phyloP scores from a whole-genome alignment of 2,888 invertebrate genomes.

The Drosophila helvetica region DNA sequence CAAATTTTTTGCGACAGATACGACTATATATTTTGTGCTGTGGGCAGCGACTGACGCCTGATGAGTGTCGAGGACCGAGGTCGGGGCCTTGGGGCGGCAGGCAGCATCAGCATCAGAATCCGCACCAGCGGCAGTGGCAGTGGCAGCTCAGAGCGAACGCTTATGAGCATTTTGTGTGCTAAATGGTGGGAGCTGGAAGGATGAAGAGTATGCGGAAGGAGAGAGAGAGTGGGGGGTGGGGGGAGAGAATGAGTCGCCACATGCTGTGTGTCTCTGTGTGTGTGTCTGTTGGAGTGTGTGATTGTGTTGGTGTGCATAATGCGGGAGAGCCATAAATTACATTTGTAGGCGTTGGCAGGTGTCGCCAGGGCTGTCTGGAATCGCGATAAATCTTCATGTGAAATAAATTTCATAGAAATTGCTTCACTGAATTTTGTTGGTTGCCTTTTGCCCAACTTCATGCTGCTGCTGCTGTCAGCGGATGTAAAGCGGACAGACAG shows the following conservation, averaged over 20 bases:
- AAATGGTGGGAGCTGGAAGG: constrained; percentile 44
- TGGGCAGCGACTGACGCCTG: constrained; percentile 54
- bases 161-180: constrained; percentile 71
- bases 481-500: constrained; percentile 69
- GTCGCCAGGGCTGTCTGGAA: constrained; percentile 84
- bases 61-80: constrained; percentile 27
- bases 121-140: constrained; percentile 4
- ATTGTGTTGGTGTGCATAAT: constrained; percentile 73
- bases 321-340: constrained; percentile 84
- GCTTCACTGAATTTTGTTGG: constrained; percentile 82
- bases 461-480: constrained; percentile 50
- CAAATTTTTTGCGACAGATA: constrained; percentile 68
- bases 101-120: neutral
- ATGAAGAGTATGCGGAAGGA: neutral
- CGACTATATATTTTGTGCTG: constrained; percentile 64
- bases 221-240: constrained; percentile 20
- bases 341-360: constrained; percentile 85
- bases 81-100: constrained; percentile 3
- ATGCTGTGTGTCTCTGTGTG: constrained; percentile 60
- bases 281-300: constrained; percentile 57
- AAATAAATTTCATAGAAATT: constrained; percentile 84
- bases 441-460: constrained; percentile 70
- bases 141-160: constrained; percentile 44
- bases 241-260: constrained; percentile 55
- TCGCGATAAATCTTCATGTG: constrained; percentile 85